phyloP scores from a whole-genome alignment of 2,888 invertebrate genomes.

The Danaus chrysippus region DNA sequence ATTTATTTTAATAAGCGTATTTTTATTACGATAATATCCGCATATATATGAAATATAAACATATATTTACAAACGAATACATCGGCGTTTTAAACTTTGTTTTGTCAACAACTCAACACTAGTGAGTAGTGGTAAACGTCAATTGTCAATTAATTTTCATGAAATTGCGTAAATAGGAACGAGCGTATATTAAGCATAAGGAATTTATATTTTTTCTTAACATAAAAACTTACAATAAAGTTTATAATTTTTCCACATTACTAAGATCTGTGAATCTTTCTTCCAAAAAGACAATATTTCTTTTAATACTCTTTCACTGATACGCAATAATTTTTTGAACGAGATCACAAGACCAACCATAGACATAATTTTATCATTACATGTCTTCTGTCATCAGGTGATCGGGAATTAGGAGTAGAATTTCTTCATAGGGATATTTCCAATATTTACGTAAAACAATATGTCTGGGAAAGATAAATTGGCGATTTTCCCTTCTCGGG shows the following conservation, averaged over 20 bases:
- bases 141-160: too few species aligned
- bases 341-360: conserved; percentile 75
- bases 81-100: too few species aligned
- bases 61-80: too few species aligned
- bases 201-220: not conserved
- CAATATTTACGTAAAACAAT: conserved; percentile 66
- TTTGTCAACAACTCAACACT: too few species aligned
- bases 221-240: not conserved
- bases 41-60: too few species aligned
- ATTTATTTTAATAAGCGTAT: too few species aligned
- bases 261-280: not conserved
- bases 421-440: conserved; percentile 59
- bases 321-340: conserved; percentile 27
- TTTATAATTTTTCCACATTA: not conserved
- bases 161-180: too few species aligned
- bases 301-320: not conserved
- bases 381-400: conserved; percentile 78
- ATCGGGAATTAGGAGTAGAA: conserved; percentile 62
- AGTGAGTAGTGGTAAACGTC: too few species aligned
- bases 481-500: conserved; percentile 95
- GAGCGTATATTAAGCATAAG: not conserved
- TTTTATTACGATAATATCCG: too few species aligned
- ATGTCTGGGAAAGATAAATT: conserved; percentile 94
- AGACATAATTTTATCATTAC: conserved; percentile 63
- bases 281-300: not conserved